Evolutionary conservation across 2,113 vertebrate genomes (phyloP).

Genomic region (Myotis brandtii): DNA sequence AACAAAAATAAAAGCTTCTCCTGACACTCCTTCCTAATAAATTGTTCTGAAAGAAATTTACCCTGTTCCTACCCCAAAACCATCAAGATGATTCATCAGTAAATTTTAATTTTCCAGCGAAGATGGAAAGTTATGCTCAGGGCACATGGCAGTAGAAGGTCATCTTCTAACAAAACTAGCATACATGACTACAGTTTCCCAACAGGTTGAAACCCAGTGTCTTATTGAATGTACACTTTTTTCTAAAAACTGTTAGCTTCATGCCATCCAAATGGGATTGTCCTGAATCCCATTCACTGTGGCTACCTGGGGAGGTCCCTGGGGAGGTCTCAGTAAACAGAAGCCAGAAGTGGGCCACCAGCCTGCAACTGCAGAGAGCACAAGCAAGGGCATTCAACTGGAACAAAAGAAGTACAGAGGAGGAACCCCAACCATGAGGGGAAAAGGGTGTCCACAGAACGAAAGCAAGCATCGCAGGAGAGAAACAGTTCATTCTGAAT

Average conservation of each 20-base stretch:
- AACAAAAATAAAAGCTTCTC: conserved; percentile 15
- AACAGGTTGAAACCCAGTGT: neutral
- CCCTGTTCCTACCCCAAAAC: neutral
- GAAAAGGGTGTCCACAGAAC: neutral
- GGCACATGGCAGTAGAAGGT: neutral
- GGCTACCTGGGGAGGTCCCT: neutral
- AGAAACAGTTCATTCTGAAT: neutral
- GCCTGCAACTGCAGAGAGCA: neutral
- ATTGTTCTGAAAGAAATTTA: neutral
- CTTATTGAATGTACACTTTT: neutral
- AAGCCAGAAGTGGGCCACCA: neutral
- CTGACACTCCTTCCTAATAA: conserved; percentile 3
- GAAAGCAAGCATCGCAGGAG: neutral
- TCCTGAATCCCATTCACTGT: neutral
- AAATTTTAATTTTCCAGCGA: neutral
- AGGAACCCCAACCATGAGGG: neutral
- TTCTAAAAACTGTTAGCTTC: neutral
- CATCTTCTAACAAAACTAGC: neutral
- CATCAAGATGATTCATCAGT: neutral
- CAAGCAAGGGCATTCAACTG: neutral
- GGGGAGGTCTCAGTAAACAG: neutral
- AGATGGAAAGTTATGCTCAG: neutral
- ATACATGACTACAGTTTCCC: neutral
- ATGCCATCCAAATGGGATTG: too few relatives aligned
- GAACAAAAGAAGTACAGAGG: neutral